Evolutionary conservation across 2,888 invertebrate genomes (phyloP).

Genomic region (Druceiella hillmani): DNA sequence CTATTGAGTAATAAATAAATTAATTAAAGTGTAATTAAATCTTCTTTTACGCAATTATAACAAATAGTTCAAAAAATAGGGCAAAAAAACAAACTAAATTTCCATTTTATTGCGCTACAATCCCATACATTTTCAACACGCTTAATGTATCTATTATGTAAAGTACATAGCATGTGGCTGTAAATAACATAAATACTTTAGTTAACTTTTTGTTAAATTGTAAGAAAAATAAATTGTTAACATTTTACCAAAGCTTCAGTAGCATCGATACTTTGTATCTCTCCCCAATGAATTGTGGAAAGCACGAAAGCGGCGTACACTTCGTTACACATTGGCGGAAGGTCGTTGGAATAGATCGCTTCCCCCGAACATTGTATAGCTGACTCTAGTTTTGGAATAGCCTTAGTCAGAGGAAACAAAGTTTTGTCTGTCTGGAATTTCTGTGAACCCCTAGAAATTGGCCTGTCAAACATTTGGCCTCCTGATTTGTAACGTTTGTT

Average conservation of each 20-base stretch:
- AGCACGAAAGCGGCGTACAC: conserved; percentile 65
- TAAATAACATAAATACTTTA: not conserved
- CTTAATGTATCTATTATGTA: conserved; percentile 2
- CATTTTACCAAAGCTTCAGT: conserved; percentile 53
- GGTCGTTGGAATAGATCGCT: conserved; percentile 61
- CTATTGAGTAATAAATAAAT: too few species aligned
- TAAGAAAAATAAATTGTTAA: not conserved
- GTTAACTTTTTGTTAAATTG: not conserved
- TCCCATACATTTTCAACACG: not conserved
- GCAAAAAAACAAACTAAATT: too few species aligned
- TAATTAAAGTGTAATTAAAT: too few species aligned
- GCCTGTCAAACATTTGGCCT: conserved; percentile 45
- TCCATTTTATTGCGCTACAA: too few species aligned
- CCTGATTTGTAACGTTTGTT: conserved; percentile 45
- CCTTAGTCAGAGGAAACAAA: conserved; percentile 63
- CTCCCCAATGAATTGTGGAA: conserved; percentile 52
- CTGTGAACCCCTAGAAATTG: conserved; percentile 57
- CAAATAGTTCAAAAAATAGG: too few species aligned
- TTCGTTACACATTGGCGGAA: conserved; percentile 53
- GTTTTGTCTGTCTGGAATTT: conserved; percentile 56
- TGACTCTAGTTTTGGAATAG: conserved; percentile 60
- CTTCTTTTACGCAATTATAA: too few species aligned
- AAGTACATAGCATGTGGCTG: not conserved
- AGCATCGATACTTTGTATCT: conserved; percentile 53
- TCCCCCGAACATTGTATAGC: conserved; percentile 59